These are phyloP conservation scores for Nannobrachium achirus DNA, from an alignment of 2,113 vertebrate species.

Conservation along the genomic window DNA sequence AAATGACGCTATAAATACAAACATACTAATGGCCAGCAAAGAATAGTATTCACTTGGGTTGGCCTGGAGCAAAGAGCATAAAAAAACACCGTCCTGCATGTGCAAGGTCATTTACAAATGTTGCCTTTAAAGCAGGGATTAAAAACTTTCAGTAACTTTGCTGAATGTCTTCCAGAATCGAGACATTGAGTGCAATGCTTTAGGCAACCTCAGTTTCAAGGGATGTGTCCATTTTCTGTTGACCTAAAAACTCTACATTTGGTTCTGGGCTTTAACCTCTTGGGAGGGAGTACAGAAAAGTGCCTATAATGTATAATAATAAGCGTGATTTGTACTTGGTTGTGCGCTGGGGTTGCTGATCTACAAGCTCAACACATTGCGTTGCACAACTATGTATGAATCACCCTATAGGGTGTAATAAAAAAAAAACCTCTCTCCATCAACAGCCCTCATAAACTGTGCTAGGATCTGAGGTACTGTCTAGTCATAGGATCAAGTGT, in stretches of 20 bases:
- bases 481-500: too few relatives aligned
- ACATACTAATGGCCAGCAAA: conserved; percentile 2
- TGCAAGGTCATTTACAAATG: conserved; percentile 1
- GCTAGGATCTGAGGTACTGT: too few relatives aligned
- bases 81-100: not conserved
- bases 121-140: conserved; percentile 8
- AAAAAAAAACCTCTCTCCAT: too few relatives aligned
- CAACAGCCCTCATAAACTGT: too few relatives aligned
- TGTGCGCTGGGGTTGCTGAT: too few relatives aligned
- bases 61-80: not conserved
- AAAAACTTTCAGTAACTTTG: not conserved
- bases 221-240: conserved; percentile 2
- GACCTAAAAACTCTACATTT: not conserved
- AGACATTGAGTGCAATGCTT: not conserved
- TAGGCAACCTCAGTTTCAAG: not conserved
- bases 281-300: too few relatives aligned
- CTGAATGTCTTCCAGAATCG: not conserved
- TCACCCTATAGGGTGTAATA: too few relatives aligned
- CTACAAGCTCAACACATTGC: too few relatives aligned
- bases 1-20: not conserved
- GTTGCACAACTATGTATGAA: too few relatives aligned
- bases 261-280: too few relatives aligned
- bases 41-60: conserved; percentile 26
- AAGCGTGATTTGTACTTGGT: too few relatives aligned
- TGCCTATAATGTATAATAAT: too few relatives aligned